Evolutionary conservation across 1,140 invertebrate genomes (phyloP), one percentile per base, ranked within the genome.

Genomic region (Drosophila bocqueti): DNA sequence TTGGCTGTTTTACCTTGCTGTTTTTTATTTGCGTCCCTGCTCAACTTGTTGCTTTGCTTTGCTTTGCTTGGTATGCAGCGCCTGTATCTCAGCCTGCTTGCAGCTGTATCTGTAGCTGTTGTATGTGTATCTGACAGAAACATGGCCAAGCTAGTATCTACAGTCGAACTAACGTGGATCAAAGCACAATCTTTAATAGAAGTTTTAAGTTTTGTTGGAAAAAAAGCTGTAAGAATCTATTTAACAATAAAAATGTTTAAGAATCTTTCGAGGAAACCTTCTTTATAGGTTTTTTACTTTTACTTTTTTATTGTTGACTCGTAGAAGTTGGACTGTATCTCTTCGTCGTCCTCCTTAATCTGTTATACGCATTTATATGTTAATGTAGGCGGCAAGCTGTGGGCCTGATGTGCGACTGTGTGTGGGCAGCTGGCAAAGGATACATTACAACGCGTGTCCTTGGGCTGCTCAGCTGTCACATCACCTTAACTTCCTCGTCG

Each of bases 321-420:
- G 6, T 18, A 54, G 62, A 36, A 40, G 63, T 26, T 49, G 29
- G 26, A 29, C 65, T 77, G 67, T 64, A 64, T 38, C 36, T 42
- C 43, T 45, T 43, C 15, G 36, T 45, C 52, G 16, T 45, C 40
- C 47, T 46, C 40, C 21, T 36, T 40, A 45, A 75, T 67, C 72
- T 86, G 84, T 65, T 89, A 75, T 87, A 81, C 84, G 64, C 78
- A 87, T 87, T 83, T 89, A 84, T 89, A 87, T 87, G 84, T 66
- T 89, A 89, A 83, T 87, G 84, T 34, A 46, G 52, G 54, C 59
- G 29, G 50, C 29, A 68, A 55, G 65, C 45, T 57, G 54, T 55
- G 34, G 13, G 10, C 11, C 49, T 34, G n/a, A 3, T 50, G 16
- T n/a, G 50, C 11, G 8, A 55, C 26, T 24, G 42, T 54, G 31